These are phyloP conservation scores for Cyprinodon variegatus DNA, from an alignment of 2,113 vertebrate species.

Conservation along the genomic window DNA sequence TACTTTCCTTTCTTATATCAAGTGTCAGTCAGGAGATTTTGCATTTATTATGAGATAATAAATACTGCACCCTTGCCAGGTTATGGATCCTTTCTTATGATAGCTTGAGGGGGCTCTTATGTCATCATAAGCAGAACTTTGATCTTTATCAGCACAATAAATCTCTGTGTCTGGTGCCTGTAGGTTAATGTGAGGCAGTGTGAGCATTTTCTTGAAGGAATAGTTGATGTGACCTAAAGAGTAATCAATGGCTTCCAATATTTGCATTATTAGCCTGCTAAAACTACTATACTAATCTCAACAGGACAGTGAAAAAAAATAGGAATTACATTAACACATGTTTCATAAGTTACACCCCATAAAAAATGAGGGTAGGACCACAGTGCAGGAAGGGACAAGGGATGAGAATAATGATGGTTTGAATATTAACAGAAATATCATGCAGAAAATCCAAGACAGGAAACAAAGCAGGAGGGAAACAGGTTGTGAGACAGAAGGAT, in stretches of 20 bases:
- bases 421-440: no score
- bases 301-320: no score
- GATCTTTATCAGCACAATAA: background rate
- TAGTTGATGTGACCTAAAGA: background rate
- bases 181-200: background rate
- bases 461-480: no score
- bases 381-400: no score
- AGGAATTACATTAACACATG: no score
- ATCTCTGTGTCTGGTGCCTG: background rate
- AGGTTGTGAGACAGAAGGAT: no score
- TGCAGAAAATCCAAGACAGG: no score
- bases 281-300: background rate
- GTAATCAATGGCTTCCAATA: background rate
- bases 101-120: background rate
- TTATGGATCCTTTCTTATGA: background rate
- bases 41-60: background rate
- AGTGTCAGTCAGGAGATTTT: background rate
- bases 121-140: background rate
- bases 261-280: background rate
- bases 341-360: no score
- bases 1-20: background rate
- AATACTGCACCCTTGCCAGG: background rate
- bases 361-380: no score
- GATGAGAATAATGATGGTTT: no score
- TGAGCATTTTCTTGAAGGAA: background rate